A percentile compares a stretch with the other conserved stretches of the same genome.
Conservation (phyloP, 2,797 vertebrate species). For the Clarias pachynema region DNA sequence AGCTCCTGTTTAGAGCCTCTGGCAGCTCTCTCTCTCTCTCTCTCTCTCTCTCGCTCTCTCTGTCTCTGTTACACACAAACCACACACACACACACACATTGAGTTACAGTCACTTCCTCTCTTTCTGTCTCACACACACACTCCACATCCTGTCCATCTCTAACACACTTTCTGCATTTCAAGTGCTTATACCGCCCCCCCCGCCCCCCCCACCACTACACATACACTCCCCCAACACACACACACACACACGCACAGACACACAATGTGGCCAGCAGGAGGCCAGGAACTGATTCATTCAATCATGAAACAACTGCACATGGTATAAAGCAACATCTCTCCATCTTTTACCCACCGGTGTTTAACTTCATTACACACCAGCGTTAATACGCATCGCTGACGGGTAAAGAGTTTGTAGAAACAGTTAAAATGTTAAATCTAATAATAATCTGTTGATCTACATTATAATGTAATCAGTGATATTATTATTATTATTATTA, state of each 20-base stretch:
- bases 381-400: too few relatives aligned
- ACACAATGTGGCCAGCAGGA: neutral
- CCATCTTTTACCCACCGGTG: neutral
- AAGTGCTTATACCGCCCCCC: neutral
- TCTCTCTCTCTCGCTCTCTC: neutral
- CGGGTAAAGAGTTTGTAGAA: too few relatives aligned
- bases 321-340: conserved; percentile 8
- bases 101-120: neutral
- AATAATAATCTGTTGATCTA: too few relatives aligned
- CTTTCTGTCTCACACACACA: neutral
- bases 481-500: too few relatives aligned
- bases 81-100: neutral
- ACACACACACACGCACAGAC: neutral
- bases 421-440: too few relatives aligned
- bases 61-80: neutral
- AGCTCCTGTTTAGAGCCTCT: conserved; percentile 40
- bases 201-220: too few relatives aligned
- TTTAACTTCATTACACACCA: too few relatives aligned
- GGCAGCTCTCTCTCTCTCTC: conserved; percentile 10
- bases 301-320: neutral
- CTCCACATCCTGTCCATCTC: neutral
- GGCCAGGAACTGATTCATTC: neutral
- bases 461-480: too few relatives aligned
- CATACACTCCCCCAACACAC: neutral
- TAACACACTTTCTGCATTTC: neutral